phyloP scores from a whole-genome alignment of 2,888 invertebrate species.

The Aporophyla lueneburgensis region DNA sequence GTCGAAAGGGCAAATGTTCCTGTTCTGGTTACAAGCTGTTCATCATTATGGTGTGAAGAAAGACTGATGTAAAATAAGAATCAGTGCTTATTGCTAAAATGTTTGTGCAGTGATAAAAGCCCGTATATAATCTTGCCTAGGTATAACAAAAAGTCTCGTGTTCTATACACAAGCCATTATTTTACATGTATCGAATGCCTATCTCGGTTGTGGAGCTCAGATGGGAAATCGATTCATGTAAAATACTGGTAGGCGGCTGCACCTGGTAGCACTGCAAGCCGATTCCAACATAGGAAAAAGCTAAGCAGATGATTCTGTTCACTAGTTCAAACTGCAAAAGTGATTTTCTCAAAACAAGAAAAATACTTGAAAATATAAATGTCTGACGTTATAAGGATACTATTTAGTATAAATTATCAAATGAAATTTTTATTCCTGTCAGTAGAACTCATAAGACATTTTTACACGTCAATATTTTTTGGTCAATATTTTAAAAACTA shows the following conservation, averaged over 20 bases:
- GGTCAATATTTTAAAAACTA: too few species aligned
- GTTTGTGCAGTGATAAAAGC: too few species aligned
- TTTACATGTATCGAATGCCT: neutral
- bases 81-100: neutral
- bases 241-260: neutral
- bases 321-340: neutral
- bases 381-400: neutral
- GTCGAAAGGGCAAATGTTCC: constrained; percentile 3
- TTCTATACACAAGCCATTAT: neutral
- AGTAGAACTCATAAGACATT: too few species aligned
- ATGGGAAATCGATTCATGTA: neutral
- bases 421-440: too few species aligned
- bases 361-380: neutral
- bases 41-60: neutral
- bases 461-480: too few species aligned
- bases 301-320: neutral
- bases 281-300: neutral
- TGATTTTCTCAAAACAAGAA: neutral
- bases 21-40: neutral
- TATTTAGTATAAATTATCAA: neutral
- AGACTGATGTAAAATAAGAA: neutral
- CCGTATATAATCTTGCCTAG: neutral
- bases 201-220: neutral
- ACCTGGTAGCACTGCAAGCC: neutral
- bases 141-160: neutral